Percentiles rank a stretch among this genome's conserved stretches.
phyloP scores from a whole-genome alignment of 2,888 invertebrate species.

The Lissonota sp. region DNA sequence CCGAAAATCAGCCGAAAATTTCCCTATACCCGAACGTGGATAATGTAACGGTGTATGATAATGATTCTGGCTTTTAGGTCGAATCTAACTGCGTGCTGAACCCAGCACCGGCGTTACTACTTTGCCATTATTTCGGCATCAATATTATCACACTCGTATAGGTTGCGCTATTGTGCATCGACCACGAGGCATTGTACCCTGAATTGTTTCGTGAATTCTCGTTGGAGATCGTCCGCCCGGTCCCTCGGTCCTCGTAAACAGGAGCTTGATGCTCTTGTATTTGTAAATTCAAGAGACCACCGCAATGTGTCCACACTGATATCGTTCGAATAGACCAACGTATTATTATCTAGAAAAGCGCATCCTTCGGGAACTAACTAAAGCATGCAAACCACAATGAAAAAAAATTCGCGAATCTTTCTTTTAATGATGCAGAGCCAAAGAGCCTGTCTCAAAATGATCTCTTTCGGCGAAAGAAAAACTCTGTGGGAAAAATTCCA shows the following conservation, averaged over 20 bases:
- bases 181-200: slow-evolving; percentile 48
- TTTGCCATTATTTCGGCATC: slow-evolving; percentile 45
- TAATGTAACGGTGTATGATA: neutral
- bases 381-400: too few species aligned
- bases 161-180: slow-evolving; percentile 59
- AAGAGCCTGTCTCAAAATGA: too few species aligned
- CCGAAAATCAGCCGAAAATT: slow-evolving; percentile 11
- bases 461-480: too few species aligned
- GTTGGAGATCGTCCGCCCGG: slow-evolving; percentile 13
- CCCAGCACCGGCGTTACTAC: slow-evolving; percentile 22
- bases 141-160: slow-evolving; percentile 65
- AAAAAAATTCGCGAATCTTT: too few species aligned
- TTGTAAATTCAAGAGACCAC: slow-evolving; percentile 18
- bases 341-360: too few species aligned
- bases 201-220: slow-evolving; percentile 47
- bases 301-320: neutral
- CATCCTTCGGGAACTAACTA: too few species aligned
- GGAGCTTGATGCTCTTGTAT: slow-evolving; percentile 45
- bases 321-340: too few species aligned
- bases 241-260: slow-evolving; percentile 33
- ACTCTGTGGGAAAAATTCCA: neutral
- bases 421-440: too few species aligned
- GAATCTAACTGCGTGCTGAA: slow-evolving; percentile 33
- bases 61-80: slow-evolving; percentile 25
- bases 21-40: neutral